Base-by-base conservation (phyloP, 2,888 invertebrate species). In the Osmoderma eremita region DNA sequence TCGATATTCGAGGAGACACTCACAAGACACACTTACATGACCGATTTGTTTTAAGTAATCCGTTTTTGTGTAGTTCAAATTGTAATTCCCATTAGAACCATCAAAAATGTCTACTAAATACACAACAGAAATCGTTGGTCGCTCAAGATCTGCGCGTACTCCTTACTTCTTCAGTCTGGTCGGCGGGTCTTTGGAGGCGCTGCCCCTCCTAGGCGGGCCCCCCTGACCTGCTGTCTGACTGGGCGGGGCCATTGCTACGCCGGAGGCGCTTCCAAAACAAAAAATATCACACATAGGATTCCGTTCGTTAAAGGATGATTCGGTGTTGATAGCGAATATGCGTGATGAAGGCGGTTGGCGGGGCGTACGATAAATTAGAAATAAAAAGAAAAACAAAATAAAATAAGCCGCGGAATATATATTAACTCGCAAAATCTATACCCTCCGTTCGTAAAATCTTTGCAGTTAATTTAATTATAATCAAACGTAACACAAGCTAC, bases 121-220 rank as follows among this genome's bases (percentile, higher is more conserved):
- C 24, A 48, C 53, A 62, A 53, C 51, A 42, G 30, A 54, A 48
- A 50, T 51, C 20, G 58, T 62, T 61, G 65, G 62, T 53, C 49
- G 38, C 36, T 62, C 50, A 42, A 42, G 13, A 53, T 54, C 41
- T n/a, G 13, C 24, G 61, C 24, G 17, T 20, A 22, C 20, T 24
- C 56, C 67, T 72, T 72, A 82, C 75, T 81, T 82, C 75, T 82
- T 82, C 72, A 82, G 74, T 68, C 81, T 75, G 42, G 74, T 69
- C 41, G 79, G 75, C 50, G 81, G 79, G 67, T 83, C 82, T 71
- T 82, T 82, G 74, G 80, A 81, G 74, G 82, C 81, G 75, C 81
- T 81, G 67, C 84, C 87, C 83, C 87, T 84, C 83, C 88, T 87
- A 84, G 87, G 87, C 83, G 87, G 81, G 74, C 77, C 79, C 69